phyloP scores from a whole-genome alignment of 1,140 invertebrate species.

The Lordiphosa collinella region DNA sequence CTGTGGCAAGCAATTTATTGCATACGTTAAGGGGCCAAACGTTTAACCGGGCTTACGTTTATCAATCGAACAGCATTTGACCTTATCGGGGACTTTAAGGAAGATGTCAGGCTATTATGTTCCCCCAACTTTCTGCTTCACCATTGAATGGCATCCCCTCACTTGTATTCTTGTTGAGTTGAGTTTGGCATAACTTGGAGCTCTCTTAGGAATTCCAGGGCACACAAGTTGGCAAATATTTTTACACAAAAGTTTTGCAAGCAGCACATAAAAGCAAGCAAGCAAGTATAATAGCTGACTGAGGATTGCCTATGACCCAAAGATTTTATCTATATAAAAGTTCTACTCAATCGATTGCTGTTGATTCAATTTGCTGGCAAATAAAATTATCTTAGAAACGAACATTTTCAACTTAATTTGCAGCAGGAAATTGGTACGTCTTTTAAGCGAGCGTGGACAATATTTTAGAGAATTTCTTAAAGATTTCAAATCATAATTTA shows the following conservation, averaged over 20 bases:
- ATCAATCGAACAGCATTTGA: conserved; percentile 48
- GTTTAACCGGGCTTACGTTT: conserved; percentile 29
- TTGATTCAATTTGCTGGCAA: conserved; percentile 34
- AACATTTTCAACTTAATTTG: conserved; percentile 30
- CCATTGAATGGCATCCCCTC: conserved; percentile 22
- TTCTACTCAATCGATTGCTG: conserved; percentile 1
- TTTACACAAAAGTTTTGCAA: conserved; percentile 22
- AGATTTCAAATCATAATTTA: too few relatives aligned
- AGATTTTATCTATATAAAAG: conserved; percentile 25
- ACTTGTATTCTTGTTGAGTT: conserved; percentile 26
- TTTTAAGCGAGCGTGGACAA: not conserved
- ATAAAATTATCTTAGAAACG: conserved; percentile 25
- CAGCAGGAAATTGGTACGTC: conserved; percentile 26
- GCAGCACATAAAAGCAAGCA: conserved; percentile 5
- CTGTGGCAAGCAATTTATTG: conserved; percentile 59
- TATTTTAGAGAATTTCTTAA: too few relatives aligned
- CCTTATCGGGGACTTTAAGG: conserved; percentile 30
- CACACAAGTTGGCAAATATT: conserved; percentile 52
- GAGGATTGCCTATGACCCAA: conserved; percentile 23
- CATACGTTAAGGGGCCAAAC: conserved; percentile 48
- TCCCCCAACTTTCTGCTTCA: not conserved
- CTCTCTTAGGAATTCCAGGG: conserved; percentile 34
- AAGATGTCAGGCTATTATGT: conserved; percentile 33
- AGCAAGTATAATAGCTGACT: not conserved
- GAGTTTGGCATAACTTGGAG: conserved; percentile 50